A percentile compares a stretch with the other conserved stretches of the same genome.
Evolutionary conservation across 2,888 invertebrate species (phyloP).

Genomic region (Agrenia bidenticulata): DNA sequence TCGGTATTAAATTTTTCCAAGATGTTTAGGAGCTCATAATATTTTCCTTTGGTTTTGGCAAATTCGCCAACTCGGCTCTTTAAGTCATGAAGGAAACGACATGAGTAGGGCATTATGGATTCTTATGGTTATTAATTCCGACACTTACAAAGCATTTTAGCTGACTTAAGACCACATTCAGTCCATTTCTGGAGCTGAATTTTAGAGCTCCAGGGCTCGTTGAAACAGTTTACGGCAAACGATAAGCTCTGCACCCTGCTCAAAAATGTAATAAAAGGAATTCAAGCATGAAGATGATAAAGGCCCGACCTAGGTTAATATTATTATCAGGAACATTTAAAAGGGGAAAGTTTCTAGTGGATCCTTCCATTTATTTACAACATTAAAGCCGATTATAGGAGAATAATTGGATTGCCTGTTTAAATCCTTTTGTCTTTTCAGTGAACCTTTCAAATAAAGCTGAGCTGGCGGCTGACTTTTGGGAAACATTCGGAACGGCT

Average conservation of each 20-base stretch:
- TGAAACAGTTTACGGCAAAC: no score
- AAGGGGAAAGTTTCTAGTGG: no score
- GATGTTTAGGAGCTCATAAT: background rate
- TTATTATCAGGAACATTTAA: no score
- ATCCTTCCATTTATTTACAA: no score
- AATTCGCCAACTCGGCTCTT: constrained; percentile 4
- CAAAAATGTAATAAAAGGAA: no score
- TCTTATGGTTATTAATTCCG: background rate
- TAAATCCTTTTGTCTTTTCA: constrained; percentile 5
- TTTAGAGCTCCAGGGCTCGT: no score
- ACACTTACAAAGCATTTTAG: constrained; percentile 2
- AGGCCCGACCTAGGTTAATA: no score
- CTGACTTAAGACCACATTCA: background rate
- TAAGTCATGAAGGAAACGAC: background rate
- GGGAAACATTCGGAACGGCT: constrained; percentile 40
- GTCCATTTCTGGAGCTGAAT: no score
- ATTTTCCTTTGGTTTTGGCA: background rate
- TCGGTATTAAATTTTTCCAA: background rate
- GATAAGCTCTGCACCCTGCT: no score
- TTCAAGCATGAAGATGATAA: no score
- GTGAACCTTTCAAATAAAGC: constrained; percentile 42
- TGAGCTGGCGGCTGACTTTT: constrained; percentile 39
- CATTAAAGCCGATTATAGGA: no score
- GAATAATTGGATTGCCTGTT: background rate
- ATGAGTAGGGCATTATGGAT: constrained; percentile 9